Conservation (phyloP, 2,888 invertebrate species). For the Diarsia dahlii region DNA sequence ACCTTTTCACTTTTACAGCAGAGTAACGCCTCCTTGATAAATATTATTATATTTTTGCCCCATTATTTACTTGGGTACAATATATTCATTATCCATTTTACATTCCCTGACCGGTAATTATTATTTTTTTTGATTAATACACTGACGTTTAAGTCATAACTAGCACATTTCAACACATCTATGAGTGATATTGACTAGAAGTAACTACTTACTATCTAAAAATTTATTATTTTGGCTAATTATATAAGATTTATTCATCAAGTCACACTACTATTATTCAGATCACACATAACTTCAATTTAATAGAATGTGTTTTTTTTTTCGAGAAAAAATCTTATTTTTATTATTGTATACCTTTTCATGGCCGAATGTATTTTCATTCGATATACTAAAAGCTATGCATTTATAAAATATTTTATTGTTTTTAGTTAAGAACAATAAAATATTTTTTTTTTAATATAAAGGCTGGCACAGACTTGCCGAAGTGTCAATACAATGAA, state of each 20-base stretch:
- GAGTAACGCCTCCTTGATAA: conserved; percentile 22
- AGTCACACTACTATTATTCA: conserved; percentile 59
- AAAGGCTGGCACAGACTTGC: not conserved
- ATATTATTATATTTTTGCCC: not conserved
- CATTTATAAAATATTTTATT: conserved; percentile 9
- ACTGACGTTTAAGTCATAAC: conserved; percentile 58
- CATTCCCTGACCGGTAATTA: conserved; percentile 45
- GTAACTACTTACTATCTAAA: conserved; percentile 70
- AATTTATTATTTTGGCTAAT: conserved; percentile 75
- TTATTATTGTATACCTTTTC: conserved; percentile 70
- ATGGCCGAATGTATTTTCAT: conserved; percentile 65
- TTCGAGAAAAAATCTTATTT: conserved; percentile 41
- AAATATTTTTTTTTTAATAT: conserved; percentile 10
- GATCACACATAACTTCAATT: conserved; percentile 63
- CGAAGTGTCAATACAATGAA: not conserved
- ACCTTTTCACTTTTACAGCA: not conserved
- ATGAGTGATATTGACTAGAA: conserved; percentile 79
- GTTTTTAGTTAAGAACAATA: conserved; percentile 21
- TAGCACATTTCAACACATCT: conserved; percentile 74
- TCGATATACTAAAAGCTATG: conserved; percentile 53
- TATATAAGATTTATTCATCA: conserved; percentile 52
- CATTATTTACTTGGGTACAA: not conserved
- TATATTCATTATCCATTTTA: conserved; percentile 8
- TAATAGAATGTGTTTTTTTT: conserved; percentile 40
- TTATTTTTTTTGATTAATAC: conserved; percentile 47